These are phyloP conservation scores for Abrostola triplasia DNA, from an alignment of 2,888 invertebrate species.

Conservation along the genomic window DNA sequence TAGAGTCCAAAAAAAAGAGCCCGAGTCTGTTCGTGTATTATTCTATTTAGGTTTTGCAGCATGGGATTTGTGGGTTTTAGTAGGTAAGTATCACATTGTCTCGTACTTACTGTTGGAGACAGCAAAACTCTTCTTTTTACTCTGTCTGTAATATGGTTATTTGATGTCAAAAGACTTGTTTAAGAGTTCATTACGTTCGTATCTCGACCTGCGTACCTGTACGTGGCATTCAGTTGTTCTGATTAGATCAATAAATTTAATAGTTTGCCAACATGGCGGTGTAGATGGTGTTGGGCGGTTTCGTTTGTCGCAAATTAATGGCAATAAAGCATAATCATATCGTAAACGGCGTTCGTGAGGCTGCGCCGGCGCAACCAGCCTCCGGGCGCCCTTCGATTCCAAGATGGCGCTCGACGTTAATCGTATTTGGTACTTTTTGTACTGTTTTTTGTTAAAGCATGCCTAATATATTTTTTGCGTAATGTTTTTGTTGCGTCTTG, in stretches of 20 bases:
- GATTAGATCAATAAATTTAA: conserved; percentile 71
- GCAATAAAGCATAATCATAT: conserved; percentile 86
- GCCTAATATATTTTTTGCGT: conserved; percentile 35
- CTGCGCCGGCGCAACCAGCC: conserved; percentile 66
- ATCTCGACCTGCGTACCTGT: conserved; percentile 8
- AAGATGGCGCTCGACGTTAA: conserved; percentile 73
- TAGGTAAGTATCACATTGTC: too few relatives aligned
- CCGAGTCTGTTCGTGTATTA: too few relatives aligned
- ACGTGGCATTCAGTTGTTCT: conserved; percentile 47
- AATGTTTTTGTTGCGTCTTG: conserved; percentile 29
- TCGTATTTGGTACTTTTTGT: conserved; percentile 56
- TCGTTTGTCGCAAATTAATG: conserved; percentile 86
- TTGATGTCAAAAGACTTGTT: neutral
- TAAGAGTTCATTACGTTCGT: neutral
- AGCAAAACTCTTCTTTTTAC: too few relatives aligned
- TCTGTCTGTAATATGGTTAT: neutral
- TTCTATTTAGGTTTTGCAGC: too few relatives aligned
- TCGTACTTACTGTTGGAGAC: too few relatives aligned
- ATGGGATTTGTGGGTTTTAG: too few relatives aligned
- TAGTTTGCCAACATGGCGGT: conserved; percentile 74
- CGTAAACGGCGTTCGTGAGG: conserved; percentile 74
- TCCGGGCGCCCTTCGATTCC: conserved; percentile 74
- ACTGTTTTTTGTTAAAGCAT: conserved; percentile 28
- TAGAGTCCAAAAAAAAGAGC: too few relatives aligned
- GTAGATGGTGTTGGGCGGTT: conserved; percentile 78